Evolutionary conservation across 2,888 invertebrate species (phyloP).

Genomic region (Agrochola litura): DNA sequence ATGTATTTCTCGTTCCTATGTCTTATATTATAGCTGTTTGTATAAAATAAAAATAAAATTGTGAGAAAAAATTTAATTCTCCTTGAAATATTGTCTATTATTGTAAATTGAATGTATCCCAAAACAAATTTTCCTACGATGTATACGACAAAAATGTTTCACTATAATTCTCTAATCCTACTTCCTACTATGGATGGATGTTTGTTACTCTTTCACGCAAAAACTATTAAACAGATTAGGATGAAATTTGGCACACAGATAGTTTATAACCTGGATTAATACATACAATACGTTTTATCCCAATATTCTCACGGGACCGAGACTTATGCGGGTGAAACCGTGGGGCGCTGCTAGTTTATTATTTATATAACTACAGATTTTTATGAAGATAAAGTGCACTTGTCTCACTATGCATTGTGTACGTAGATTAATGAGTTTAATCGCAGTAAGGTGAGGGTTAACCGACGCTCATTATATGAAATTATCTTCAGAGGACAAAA

Average conservation of each 20-base stretch:
- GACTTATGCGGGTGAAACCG: too few relatives aligned
- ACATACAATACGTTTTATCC: too few relatives aligned
- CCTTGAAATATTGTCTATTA: neutral
- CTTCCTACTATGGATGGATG: too few relatives aligned
- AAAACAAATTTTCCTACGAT: neutral
- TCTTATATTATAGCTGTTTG: too few relatives aligned
- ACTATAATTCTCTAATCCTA: neutral
- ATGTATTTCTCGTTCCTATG: too few relatives aligned
- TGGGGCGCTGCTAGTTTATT: too few relatives aligned
- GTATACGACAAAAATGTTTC: neutral
- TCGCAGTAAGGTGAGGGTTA: slow-evolving; percentile 25
- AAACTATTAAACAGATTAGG: too few relatives aligned
- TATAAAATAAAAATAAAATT: too few relatives aligned
- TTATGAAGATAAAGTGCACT: slow-evolving; percentile 7
- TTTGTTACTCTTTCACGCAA: too few relatives aligned
- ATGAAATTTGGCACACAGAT: too few relatives aligned
- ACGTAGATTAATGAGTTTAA: slow-evolving; percentile 20
- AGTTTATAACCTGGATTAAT: too few relatives aligned
- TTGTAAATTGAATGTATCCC: neutral
- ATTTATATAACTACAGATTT: neutral
- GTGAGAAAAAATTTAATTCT: neutral
- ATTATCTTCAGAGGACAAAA: slow-evolving; percentile 15
- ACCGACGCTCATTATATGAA: slow-evolving; percentile 17
- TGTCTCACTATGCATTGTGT: slow-evolving; percentile 1
- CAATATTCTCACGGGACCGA: too few relatives aligned